Evolutionary conservation across 2,113 vertebrate genomes (phyloP), one percentile per base, ranked within the genome.

Genomic region (Trinectes maculatus): DNA sequence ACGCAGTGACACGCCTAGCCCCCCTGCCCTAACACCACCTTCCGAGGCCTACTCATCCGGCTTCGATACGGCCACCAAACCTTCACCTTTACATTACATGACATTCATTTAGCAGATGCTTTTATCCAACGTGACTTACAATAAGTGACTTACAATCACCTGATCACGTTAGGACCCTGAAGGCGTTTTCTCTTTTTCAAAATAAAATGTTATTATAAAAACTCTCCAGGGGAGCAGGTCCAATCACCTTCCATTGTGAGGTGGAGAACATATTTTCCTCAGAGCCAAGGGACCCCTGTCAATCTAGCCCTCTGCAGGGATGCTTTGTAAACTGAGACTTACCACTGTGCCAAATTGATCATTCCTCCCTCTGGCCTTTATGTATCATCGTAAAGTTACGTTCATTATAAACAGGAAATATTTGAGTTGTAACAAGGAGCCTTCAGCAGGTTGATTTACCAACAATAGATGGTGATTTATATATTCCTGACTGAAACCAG

Each of bases 1-100:
- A 90, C 91, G 87, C 88, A 89, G 90, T 90, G 90, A 92, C 89
- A 91, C 90, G 90, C 90, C 90, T 91, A 91, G 86, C 90, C 90
- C 87, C 80, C 90, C 90, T 84, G 90, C 81, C 86, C 89, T 48
- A 64, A 67, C 58, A 55, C 22, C 75, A 52, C 48, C 62, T 28
- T 29, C 71, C 18, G 21, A 21, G 56, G 79, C 34, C 16, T 77
- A 47, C 49, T 64, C 44, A 16, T 12, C 54, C 44, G 46, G 64
- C 46, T 44, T 34, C 74, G 62, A 5, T 12, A 16, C 12, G 4
- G 34, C 39, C 57, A 19, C 16, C 43, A 19, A 24, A 44, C n/a
- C n/a, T n/a, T n/a, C n/a, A n/a, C n/a, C n/a, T n/a, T n/a, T n/a
- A n/a, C n/a, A n/a, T n/a, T n/a, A n/a, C n/a, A n/a, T n/a, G n/a